Evolutionary conservation across 2,888 invertebrate genomes (phyloP), one percentile per base, ranked within the genome.

Genomic region (Marasmarcha lunaedactyla): DNA sequence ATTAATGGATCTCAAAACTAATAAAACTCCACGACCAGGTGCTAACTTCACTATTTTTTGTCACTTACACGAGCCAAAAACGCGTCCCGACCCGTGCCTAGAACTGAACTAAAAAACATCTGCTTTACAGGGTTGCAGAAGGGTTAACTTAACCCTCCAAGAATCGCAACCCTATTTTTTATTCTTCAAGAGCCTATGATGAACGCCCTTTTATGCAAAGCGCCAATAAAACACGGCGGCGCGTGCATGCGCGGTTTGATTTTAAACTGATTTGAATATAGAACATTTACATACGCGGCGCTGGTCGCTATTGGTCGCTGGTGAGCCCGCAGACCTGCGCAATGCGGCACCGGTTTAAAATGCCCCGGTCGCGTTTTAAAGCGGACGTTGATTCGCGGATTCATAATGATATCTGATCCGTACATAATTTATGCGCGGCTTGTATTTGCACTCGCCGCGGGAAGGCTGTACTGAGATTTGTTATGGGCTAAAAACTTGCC

Each of bases 181-280:
- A 52, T 54, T 34, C 26, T 51, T 43, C 64, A 56, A 63, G 59
- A n/a, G n/a, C n/a, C n/a, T 38, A 34, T 42, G 50, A 51, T 49
- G 50, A 57, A 59, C 67, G 30, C 71, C 71, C 70, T 71, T 61
- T 52, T 59, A 71, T 63, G 63, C 63, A 63, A 66, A 71, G 68
- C 69, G 54, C 81, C 81, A 83, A 83, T 83, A 76, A 77, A 73
- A 76, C 72, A 54, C 62, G 49, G 11, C 60, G 63, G 50, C 63
- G 54, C 78, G 81, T 79, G 78, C 83, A 81, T 83, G 83, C 83
- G 81, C 83, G 63, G 55, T 72, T 60, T 65, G 70, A 74, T 77
- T 81, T 81, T 78, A 79, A 83, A 79, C 65, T 73, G 71, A 79
- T 83, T 81, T 83, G 77, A 81, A 83, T 81, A 78, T 66, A 67